Evolutionary conservation across 1,140 invertebrate species (phyloP), one percentile per base, ranked within the genome.

Genomic region (Formica exsecta): DNA sequence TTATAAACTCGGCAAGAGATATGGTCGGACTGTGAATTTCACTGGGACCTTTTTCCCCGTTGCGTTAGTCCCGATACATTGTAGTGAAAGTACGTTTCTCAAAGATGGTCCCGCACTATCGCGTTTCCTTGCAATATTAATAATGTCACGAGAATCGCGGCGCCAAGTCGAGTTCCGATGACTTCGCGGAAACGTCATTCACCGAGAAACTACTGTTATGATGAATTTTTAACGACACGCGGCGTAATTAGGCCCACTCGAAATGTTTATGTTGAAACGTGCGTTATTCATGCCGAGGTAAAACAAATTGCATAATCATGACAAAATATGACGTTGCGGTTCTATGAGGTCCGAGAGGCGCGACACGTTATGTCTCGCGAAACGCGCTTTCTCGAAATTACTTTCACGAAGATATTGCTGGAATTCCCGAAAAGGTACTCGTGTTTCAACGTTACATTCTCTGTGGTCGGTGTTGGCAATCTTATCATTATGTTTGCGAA

Each of bases 81-180:
- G 79, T 83, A 83, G 79, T 83, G 79, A 83, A 83, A 83, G 79
- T 83, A 83, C 68, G 68, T 74, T 83, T 83, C 79, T 74, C 79
- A 71, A 74, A 83, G 79, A 83, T 74, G 68, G 79, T 83, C 68
- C 73, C 13, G 79, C 68, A 5, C 68, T 73, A 83, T 83, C 79
- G 79, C 68, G 79, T 62, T 83, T 61, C 79, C 54, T 83, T 38
- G 54, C 68, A 29, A 73, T 83, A 83, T 83, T 83, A 83, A 83
- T 83, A 83, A 74, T 38, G n/a, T 36, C 38, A n/a, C 66, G 66
- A 71, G 36, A 51, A 22, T 81, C 66, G 44, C 66, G 62, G 71
- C 48, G 66, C 66, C 68, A 25, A 48, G 3, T 25, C 68, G 71
- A 36, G 54, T 73, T 48, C 79, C 54, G 68, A 61, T 83, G 79